Evolutionary conservation across 2,888 invertebrate genomes (phyloP).

Genomic region (Rhimphoctona megacephalus): DNA sequence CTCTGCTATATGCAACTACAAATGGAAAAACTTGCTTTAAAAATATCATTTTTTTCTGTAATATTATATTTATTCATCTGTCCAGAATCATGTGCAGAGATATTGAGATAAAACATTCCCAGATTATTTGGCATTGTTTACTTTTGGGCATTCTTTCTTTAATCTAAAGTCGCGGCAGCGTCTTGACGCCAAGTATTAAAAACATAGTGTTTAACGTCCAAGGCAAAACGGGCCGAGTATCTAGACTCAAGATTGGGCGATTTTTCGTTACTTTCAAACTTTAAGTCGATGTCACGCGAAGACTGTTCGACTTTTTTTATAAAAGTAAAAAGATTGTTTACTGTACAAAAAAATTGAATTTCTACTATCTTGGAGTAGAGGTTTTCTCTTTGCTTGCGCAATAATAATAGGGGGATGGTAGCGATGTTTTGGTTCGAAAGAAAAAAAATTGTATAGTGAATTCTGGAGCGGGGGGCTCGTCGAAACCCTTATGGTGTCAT

Average conservation of each 20-base stretch:
- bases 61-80: background rate
- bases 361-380: background rate
- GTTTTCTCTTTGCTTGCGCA: conserved; percentile 11
- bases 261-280: too few relatives aligned
- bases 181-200: too few relatives aligned
- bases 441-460: conserved; percentile 45
- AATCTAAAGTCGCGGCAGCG: too few relatives aligned
- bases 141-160: background rate
- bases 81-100: background rate
- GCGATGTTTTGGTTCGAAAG: conserved; percentile 34
- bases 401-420: background rate
- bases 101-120: background rate
- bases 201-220: too few relatives aligned
- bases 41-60: background rate
- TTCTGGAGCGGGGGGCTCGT: conserved; percentile 55
- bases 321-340: background rate
- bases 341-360: too few relatives aligned
- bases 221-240: too few relatives aligned
- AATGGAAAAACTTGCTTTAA: background rate
- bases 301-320: too few relatives aligned
- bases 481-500: conserved; percentile 53
- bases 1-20: background rate
- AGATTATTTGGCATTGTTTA: background rate
- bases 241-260: too few relatives aligned
- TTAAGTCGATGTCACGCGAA: too few relatives aligned